Evolutionary conservation across 2,888 invertebrate genomes (phyloP), one percentile per base, ranked within the genome.

Genomic region (Rhopalosiphum nymphaeae): DNA sequence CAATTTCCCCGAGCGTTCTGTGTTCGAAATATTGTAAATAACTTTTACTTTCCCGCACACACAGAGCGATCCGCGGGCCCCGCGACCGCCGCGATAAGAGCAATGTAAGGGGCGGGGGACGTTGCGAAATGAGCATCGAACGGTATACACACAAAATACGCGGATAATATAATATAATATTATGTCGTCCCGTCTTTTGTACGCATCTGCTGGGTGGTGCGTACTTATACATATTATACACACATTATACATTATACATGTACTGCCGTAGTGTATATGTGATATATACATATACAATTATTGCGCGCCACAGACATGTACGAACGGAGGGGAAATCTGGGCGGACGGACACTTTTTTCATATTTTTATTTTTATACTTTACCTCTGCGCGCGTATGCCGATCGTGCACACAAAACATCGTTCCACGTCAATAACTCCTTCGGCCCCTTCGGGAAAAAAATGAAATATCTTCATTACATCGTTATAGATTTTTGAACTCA

Each of bases 401-500:
- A 89, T 89, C 92, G 5, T 46, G 84, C 89, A 26, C 53, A 78
- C 93, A 89, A 93, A 93, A 93, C 93, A 89, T 84, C 89, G 93
- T 94, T 94, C 93, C 93, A 86, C 93, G 90, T 94, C 93, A 91
- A 90, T 90, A 86, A 94, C 93, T 94, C 86, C 93, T 90, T 90
- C 91, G 86, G 91, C 46, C 85, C 91, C 85, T 56, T 46, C 57
- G 21, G 57, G 90, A n/a, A 42, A 56, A 92, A 86, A 86, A 89
- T 42, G 46, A 86, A 87, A 92, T 61, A 86, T 94, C 93, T 90
- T 94, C 93, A 94, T 94, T 90, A 94, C 91, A 91, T 94, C 90
- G 53, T 94, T 94, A 86, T 90, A 93, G 93, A 90, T 94, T 90
- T 90, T 94, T 90, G 90, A 94, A 94, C 89, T 90, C 93, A 49